Evolutionary conservation across 37 sponge, comb jelly and placozoan species (phyloP).

Genomic region (Ephydatia muelleri): DNA sequence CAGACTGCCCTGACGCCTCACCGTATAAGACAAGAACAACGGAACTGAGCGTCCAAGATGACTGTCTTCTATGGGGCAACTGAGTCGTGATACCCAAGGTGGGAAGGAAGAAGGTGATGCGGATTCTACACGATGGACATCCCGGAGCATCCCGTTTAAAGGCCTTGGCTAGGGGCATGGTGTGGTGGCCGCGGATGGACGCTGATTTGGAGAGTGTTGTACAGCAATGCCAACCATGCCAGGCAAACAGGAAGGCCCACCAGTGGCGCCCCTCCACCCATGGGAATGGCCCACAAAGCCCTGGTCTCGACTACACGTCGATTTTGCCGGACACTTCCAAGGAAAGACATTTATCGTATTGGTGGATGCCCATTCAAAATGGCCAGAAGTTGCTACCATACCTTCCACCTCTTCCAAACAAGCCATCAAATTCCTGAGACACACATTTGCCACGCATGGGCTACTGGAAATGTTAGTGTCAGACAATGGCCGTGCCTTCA

Average conservation of each 20-base stretch:
- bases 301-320: conserved; percentile 37
- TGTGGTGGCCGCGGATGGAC: conserved; percentile 58
- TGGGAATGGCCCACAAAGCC: conserved; percentile 41
- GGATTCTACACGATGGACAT: conserved; percentile 32
- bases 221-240: background rate
- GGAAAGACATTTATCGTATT: conserved; percentile 35
- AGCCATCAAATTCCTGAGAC: conserved; percentile 13
- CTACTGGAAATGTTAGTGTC: conserved; percentile 31
- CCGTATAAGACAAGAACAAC: conserved; percentile 3
- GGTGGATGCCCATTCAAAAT: conserved; percentile 32
- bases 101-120: background rate
- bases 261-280: conserved; percentile 24
- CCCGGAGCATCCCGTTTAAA: conserved; percentile 28
- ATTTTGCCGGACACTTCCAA: conserved; percentile 19
- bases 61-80: conserved; percentile 29
- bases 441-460: conserved; percentile 37
- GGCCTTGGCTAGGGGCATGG: conserved; percentile 17
- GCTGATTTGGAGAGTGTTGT: background rate
- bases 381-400: conserved; percentile 19
- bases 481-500: conserved; percentile 28
- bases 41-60: conserved; percentile 26
- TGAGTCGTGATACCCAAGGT: conserved; percentile 6
- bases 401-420: conserved; percentile 12
- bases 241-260: conserved; percentile 6
- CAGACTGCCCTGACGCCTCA: background rate